phyloP scores from a whole-genome alignment of 2,797 vertebrate genomes.

The Malurus splendens region DNA sequence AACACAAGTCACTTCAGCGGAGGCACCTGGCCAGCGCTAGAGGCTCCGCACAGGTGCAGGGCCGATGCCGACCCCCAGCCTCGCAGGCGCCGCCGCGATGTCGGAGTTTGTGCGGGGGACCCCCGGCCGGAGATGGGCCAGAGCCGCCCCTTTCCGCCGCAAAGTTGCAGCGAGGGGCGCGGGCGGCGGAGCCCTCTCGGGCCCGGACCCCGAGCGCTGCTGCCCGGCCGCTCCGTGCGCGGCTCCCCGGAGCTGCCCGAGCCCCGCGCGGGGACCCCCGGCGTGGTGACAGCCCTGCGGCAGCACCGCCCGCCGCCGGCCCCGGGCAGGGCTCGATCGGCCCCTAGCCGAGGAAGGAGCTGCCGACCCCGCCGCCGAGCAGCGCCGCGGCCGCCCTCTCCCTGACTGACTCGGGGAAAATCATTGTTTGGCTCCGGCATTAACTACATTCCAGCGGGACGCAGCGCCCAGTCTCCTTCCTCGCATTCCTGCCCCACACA shows the following conservation, averaged over 20 bases:
- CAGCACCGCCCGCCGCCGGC: not conserved
- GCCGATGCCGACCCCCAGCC: not conserved
- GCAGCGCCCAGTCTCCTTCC: conserved; percentile 87
- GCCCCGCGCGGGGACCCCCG: not conserved
- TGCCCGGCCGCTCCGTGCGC: not conserved
- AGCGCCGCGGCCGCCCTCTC: conserved; percentile 58
- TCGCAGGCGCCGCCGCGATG: not conserved
- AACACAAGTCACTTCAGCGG: not conserved
- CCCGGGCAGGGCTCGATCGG: too few relatives aligned
- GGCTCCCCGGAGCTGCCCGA: not conserved
- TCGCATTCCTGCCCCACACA: conserved; percentile 87
- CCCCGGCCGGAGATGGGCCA: not conserved
- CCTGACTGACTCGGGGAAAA: conserved; percentile 78
- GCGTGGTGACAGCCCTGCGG: not conserved
- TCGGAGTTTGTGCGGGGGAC: too few relatives aligned
- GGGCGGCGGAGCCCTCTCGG: not conserved
- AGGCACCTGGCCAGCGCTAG: not conserved
- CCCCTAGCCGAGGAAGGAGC: not conserved
- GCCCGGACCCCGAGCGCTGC: not conserved
- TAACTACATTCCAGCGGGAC: conserved; percentile 91
- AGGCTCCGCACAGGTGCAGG: not conserved
- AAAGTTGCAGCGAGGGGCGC: not conserved
- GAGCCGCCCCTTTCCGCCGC: not conserved
- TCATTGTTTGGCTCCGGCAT: conserved; percentile 89
- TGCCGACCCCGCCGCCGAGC: conserved; percentile 8